Evolutionary conservation across 1,140 invertebrate species (phyloP).

Genomic region (Cydia amplana): DNA sequence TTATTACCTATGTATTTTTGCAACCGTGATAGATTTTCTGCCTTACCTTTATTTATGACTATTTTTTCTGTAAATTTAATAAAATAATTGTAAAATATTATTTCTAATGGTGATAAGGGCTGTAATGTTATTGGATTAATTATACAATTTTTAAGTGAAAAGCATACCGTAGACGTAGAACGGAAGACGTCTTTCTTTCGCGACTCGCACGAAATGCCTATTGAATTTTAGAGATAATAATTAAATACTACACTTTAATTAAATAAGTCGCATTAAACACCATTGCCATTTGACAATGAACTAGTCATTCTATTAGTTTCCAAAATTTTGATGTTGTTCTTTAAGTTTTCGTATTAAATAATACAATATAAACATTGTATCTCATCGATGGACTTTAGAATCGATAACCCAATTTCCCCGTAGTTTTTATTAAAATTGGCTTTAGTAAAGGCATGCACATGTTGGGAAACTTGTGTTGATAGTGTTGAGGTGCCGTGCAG

Average conservation of each 20-base stretch:
- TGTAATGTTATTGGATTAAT: background rate
- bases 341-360: slow-evolving; percentile 36
- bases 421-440: slow-evolving; percentile 32
- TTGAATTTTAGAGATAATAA: slow-evolving; percentile 36
- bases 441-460: slow-evolving; percentile 31
- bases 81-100: background rate
- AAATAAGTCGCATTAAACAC: background rate
- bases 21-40: background rate
- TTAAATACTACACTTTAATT: slow-evolving; percentile 24
- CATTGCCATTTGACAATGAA: background rate
- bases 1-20: background rate
- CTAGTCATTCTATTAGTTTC: background rate
- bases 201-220: slow-evolving; percentile 35
- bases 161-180: slow-evolving; percentile 26
- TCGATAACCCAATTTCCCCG: slow-evolving; percentile 63
- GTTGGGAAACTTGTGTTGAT: slow-evolving; percentile 30
- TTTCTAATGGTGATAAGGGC: too few species aligned
- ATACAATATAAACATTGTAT: slow-evolving; percentile 33
- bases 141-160: background rate
- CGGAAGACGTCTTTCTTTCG: slow-evolving; percentile 31
- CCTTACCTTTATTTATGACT: too few species aligned
- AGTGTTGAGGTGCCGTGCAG: slow-evolving; percentile 19
- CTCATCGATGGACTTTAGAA: slow-evolving; percentile 64
- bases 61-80: background rate
- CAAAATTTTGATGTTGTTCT: slow-evolving; percentile 33